Evolutionary conservation across 2,888 invertebrate genomes (phyloP).

Genomic region (Matsumyia berberina): DNA sequence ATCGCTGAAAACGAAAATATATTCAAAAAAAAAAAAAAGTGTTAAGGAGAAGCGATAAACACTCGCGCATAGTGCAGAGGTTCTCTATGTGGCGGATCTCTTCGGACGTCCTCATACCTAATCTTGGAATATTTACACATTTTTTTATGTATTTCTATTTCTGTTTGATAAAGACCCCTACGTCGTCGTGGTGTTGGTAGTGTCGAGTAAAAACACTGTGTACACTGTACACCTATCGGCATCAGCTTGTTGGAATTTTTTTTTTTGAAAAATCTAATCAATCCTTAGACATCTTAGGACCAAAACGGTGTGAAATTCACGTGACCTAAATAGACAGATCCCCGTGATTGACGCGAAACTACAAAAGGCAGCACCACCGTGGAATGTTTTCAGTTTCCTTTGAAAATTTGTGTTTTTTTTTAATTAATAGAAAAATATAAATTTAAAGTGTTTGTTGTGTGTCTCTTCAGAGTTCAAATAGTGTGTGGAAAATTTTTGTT

Average conservation of each 20-base stretch:
- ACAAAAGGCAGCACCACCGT: not conserved
- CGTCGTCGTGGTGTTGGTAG: constrained; percentile 32
- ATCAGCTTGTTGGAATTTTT: constrained; percentile 4
- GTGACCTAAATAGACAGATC: constrained; percentile 23
- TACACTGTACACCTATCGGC: not conserved
- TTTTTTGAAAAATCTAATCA: constrained; percentile 5
- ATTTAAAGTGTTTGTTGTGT: constrained; percentile 11
- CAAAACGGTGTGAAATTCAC: constrained; percentile 20
- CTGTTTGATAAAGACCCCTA: constrained; percentile 51
- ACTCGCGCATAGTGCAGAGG: constrained; percentile 24
- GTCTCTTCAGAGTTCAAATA: not conserved
- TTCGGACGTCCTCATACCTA: constrained; percentile 23
- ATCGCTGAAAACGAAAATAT: constrained; percentile 8
- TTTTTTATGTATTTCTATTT: constrained; percentile 63
- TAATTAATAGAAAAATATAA: not conserved
- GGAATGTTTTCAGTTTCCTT: constrained; percentile 12
- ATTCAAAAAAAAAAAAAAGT: constrained; percentile 1
- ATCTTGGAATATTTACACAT: constrained; percentile 36
- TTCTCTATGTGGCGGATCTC: not conserved
- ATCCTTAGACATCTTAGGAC: constrained; percentile 6
- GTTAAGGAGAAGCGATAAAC: constrained; percentile 53
- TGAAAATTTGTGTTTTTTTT: not conserved
- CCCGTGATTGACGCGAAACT: constrained; percentile 28
- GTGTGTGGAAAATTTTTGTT: constrained; percentile 5
- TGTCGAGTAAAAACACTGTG: constrained; percentile 8